Conservation (phyloP, 2,113 vertebrate genomes). For the Scomber colias region DNA sequence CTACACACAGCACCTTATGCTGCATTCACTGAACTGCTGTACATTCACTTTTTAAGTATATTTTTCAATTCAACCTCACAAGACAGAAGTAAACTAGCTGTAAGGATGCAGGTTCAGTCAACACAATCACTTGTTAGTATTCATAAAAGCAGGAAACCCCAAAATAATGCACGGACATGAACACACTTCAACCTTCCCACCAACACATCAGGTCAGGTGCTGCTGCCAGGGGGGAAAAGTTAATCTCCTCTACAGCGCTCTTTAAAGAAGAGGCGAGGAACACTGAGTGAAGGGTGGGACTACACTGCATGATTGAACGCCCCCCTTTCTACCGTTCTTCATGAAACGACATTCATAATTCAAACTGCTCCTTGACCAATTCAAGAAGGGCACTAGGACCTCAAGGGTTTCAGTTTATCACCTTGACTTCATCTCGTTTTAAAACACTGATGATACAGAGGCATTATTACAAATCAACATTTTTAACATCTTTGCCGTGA, state of each 20-base stretch:
- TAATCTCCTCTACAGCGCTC: not conserved
- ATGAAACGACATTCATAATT: too few relatives aligned
- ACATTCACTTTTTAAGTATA: not conserved
- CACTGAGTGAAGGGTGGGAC: not conserved
- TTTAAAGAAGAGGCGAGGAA: not conserved
- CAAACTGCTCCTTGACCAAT: not conserved
- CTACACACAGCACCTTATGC: not conserved
- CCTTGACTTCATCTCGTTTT: too few relatives aligned
- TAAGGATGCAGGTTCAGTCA: not conserved
- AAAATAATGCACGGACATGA: not conserved
- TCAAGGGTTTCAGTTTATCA: too few relatives aligned
- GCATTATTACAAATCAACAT: too few relatives aligned
- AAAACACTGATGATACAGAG: too few relatives aligned
- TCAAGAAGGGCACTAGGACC: not conserved
- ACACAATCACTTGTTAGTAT: not conserved
- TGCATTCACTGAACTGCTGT: not conserved
- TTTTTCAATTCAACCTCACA: too few relatives aligned
- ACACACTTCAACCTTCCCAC: not conserved
- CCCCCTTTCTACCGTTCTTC: not conserved
- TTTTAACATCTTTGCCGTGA: too few relatives aligned
- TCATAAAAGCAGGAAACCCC: not conserved
- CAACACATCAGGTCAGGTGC: not conserved
- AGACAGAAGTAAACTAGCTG: not conserved
- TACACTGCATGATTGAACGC: slow-evolving; percentile 26
- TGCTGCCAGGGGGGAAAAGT: not conserved